A percentile compares a stretch with the other conserved stretches of the same genome.
Evolutionary conservation across 2,888 invertebrate species (phyloP).

Genomic region (Thereva unica): DNA sequence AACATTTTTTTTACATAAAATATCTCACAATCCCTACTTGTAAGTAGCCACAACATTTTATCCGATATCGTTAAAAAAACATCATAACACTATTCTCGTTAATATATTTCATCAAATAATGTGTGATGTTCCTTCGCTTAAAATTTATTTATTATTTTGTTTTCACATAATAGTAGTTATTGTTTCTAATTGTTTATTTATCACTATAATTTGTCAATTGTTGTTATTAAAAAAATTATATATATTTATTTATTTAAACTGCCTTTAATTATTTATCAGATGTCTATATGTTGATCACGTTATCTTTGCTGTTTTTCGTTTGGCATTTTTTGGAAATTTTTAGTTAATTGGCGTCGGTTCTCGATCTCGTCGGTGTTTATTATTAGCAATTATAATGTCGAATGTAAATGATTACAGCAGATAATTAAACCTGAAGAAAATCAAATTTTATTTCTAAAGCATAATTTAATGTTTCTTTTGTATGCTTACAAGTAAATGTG

Average conservation of each 20-base stretch:
- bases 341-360: too few species aligned
- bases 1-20: slow-evolving; percentile 6
- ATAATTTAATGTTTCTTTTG: too few species aligned
- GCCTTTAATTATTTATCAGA: slow-evolving; percentile 1
- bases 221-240: neutral
- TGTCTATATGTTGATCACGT: neutral
- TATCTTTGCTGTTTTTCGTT: too few species aligned
- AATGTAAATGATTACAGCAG: too few species aligned
- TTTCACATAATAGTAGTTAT: slow-evolving; percentile 28
- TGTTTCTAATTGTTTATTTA: slow-evolving; percentile 27
- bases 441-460: too few species aligned
- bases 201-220: slow-evolving; percentile 27
- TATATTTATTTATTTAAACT: neutral
- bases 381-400: too few species aligned
- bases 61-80: slow-evolving; percentile 17
- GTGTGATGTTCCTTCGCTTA: too few species aligned
- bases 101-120: neutral
- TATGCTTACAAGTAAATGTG: too few species aligned
- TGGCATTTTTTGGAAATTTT: too few species aligned
- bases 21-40: slow-evolving; percentile 17
- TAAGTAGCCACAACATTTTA: slow-evolving; percentile 16
- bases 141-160: slow-evolving; percentile 14
- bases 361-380: too few species aligned
- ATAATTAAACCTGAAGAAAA: too few species aligned
- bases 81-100: slow-evolving; percentile 14